phyloP scores from a whole-genome alignment of 1,140 invertebrate species.

The Spodoptera frugiperda region DNA sequence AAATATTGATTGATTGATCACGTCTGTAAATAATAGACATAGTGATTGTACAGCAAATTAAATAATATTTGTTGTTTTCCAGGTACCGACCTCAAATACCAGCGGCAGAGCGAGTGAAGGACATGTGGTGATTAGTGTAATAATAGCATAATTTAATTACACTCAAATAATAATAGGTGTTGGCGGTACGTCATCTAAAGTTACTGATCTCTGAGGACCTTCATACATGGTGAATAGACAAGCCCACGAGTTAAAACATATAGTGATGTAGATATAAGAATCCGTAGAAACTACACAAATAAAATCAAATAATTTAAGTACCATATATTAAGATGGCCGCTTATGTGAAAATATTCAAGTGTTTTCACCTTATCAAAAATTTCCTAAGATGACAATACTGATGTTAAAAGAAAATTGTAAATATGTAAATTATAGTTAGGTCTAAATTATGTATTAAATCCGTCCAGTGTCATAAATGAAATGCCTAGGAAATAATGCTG shows the following conservation, averaged over 20 bases:
- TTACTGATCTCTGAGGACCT: constrained; percentile 50
- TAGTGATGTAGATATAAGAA: constrained; percentile 23
- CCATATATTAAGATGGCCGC: background rate
- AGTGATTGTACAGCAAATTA: too few species aligned
- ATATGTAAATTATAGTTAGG: constrained; percentile 75
- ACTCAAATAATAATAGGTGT: constrained; percentile 23
- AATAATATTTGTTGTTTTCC: constrained; percentile 50
- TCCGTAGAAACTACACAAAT: constrained; percentile 1
- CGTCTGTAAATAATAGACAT: too few species aligned
- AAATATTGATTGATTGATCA: too few species aligned
- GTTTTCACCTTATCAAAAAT: too few species aligned
- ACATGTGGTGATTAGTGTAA: constrained; percentile 77
- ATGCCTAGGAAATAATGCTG: constrained; percentile 35
- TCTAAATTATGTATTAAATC: constrained; percentile 62
- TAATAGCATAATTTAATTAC: constrained; percentile 52
- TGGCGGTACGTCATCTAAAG: constrained; percentile 35
- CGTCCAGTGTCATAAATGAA: constrained; percentile 80
- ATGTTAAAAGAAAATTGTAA: constrained; percentile 64
- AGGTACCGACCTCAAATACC: constrained; percentile 79
- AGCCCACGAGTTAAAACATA: constrained; percentile 15
- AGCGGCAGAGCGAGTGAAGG: constrained; percentile 77
- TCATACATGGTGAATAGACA: constrained; percentile 25
- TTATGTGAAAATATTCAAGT: constrained; percentile 1
- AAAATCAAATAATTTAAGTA: background rate
- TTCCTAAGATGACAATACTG: background rate